Percentiles rank a stretch among this genome's conserved stretches.
Conservation (phyloP, 1,140 invertebrate genomes). For the Bombus vancouverensis region DNA sequence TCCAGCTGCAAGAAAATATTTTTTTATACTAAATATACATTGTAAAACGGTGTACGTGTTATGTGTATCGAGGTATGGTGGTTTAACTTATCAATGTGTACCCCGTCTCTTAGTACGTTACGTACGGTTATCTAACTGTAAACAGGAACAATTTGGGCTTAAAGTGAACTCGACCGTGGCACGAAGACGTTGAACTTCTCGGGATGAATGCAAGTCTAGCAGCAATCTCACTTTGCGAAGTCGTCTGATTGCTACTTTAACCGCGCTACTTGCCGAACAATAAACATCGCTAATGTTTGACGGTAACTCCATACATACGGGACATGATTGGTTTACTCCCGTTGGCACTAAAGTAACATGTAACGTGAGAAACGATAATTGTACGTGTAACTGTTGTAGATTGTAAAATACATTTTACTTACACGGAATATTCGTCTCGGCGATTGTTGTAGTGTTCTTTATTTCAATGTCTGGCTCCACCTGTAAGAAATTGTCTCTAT, state of each 20-base stretch:
- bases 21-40: constrained; percentile 39
- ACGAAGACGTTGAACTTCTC: constrained; percentile 65
- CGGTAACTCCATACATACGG: constrained; percentile 75
- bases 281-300: constrained; percentile 72
- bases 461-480: not conserved
- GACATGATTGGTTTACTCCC: constrained; percentile 63
- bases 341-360: constrained; percentile 44
- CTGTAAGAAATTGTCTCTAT: not conserved
- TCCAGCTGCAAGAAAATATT: constrained; percentile 68
- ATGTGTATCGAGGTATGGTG: constrained; percentile 8
- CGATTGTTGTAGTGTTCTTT: not conserved
- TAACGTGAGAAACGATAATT: constrained; percentile 15
- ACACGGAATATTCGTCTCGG: constrained; percentile 17
- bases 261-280: constrained; percentile 72
- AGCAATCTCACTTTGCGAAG: constrained; percentile 72
- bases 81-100: constrained; percentile 9
- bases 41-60: constrained; percentile 27
- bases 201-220: constrained; percentile 64
- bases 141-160: constrained; percentile 72
- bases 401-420: constrained; percentile 46
- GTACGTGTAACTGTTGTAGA: constrained; percentile 47
- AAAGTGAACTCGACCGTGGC: constrained; percentile 69
- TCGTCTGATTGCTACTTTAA: constrained; percentile 77
- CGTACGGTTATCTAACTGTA: constrained; percentile 75
- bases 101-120: not conserved